phyloP scores from a whole-genome alignment of 2,888 invertebrate genomes.

The Drosophila sordidula region DNA sequence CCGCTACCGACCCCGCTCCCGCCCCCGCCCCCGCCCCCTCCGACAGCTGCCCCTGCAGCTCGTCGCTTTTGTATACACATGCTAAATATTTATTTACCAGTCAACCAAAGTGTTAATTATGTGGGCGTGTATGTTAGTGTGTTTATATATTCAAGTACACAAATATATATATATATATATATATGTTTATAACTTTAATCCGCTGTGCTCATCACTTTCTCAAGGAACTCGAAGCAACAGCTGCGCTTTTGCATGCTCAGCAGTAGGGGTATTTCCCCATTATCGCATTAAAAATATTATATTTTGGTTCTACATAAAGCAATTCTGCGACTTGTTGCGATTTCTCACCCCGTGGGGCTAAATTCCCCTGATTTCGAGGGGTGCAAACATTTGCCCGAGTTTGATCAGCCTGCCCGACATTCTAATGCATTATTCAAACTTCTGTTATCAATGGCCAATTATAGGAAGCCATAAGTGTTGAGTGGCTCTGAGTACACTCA shows the following conservation, averaged over 20 bases:
- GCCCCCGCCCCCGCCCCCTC: too few species aligned
- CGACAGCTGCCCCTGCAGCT: neutral
- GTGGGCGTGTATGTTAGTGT: conserved; percentile 47
- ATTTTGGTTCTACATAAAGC: conserved; percentile 1
- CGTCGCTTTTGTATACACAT: conserved; percentile 43
- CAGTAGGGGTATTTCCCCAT: conserved; percentile 2
- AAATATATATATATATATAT: conserved; percentile 7
- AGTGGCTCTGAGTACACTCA: conserved; percentile 7
- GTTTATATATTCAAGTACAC: neutral
- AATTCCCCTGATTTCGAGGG: too few species aligned
- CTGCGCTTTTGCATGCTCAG: conserved; percentile 29
- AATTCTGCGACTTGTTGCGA: conserved; percentile 7
- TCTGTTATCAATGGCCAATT: conserved; percentile 44
- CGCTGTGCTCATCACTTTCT: conserved; percentile 70
- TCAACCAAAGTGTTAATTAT: conserved; percentile 74
- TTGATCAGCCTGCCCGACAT: too few species aligned
- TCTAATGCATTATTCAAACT: conserved; percentile 9
- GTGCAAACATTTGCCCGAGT: too few species aligned
- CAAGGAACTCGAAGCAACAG: conserved; percentile 51
- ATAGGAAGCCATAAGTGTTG: neutral
- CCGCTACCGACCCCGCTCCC: too few species aligned
- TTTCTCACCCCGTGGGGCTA: neutral
- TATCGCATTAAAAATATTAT: conserved; percentile 1
- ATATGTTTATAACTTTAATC: conserved; percentile 41
- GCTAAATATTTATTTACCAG: conserved; percentile 72